phyloP scores from a whole-genome alignment of 2,797 vertebrate genomes.

The Threskiornis aethiopicus region DNA sequence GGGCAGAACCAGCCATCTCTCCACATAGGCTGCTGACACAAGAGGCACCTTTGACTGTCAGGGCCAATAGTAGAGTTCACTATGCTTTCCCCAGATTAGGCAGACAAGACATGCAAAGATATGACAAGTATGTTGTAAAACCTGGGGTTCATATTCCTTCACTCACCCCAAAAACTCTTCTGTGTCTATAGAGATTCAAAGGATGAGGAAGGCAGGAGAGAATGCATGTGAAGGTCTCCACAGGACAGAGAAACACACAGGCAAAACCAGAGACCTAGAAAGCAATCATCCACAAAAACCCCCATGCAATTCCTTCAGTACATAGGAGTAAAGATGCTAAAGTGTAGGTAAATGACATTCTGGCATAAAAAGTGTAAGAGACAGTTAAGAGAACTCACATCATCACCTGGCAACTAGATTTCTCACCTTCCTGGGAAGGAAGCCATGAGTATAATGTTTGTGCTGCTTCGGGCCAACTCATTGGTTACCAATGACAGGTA shows the following conservation, averaged over 20 bases:
- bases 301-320: background rate
- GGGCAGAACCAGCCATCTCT: background rate
- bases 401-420: background rate
- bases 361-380: background rate
- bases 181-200: background rate
- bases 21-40: background rate
- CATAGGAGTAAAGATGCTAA: background rate
- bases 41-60: background rate
- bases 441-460: background rate
- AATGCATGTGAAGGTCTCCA: fast-evolving
- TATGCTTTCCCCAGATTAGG: background rate
- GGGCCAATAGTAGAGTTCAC: background rate
- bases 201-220: background rate
- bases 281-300: background rate
- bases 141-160: background rate
- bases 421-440: background rate
- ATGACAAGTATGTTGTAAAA: background rate
- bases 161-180: background rate
- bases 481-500: background rate
- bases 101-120: background rate
- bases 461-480: background rate
- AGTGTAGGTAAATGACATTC: background rate
- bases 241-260: background rate
- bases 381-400: background rate
- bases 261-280: background rate